Base-by-base conservation (phyloP, 2,888 invertebrate genomes). In the Lacanobia oleracea region DNA sequence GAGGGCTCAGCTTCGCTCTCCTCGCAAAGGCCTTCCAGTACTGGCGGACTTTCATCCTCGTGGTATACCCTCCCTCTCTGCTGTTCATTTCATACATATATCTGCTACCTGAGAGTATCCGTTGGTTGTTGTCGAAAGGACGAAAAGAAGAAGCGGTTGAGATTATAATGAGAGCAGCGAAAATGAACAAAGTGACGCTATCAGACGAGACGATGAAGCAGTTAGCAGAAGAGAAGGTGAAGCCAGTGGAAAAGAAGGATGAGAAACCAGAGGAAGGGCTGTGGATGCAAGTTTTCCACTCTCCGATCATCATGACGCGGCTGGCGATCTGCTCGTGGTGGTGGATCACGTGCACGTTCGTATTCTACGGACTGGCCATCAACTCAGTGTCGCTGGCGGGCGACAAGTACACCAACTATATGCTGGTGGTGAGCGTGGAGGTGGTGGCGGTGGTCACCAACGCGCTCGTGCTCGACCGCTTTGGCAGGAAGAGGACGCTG, bases 341-440 rank as follows among this genome's bases (percentile, higher is more conserved):
- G 94, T 98, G 98, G 98, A 97, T 98, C 56, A 97, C 98, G 0
- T 98, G 97, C 85, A 97, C 98, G 0, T 97, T 98, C 82, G 97
- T 98, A 56, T 98, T 98, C 92, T 98, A 98, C 88, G 98, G 98
- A 0, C 93, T 98, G 68, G 98, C 98, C 7, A 95, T 98, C 82
- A 98, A 98, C 93, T 97, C 98, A 0, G 98, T 98, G 18, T 96
- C 97, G 0, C 92, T 98, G 75, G 97, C 97, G 37, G 98, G 98
- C 0, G 97, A 98, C 90, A 97, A 97, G 89, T 98, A 98, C 90
- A 93, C 97, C 21, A 98, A 98, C 92, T 98, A 98, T 88, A 97
- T 98, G 84, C 90, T 97, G 85, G 97, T 97, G 56, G 96, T 97
- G 43, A 92, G 97, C 70, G 97, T 97, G 69, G 98, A 98, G 91